These are phyloP conservation scores for Scaptomyza pallida DNA, from an alignment of 1,140 invertebrate species.

Conservation along the genomic window DNA sequence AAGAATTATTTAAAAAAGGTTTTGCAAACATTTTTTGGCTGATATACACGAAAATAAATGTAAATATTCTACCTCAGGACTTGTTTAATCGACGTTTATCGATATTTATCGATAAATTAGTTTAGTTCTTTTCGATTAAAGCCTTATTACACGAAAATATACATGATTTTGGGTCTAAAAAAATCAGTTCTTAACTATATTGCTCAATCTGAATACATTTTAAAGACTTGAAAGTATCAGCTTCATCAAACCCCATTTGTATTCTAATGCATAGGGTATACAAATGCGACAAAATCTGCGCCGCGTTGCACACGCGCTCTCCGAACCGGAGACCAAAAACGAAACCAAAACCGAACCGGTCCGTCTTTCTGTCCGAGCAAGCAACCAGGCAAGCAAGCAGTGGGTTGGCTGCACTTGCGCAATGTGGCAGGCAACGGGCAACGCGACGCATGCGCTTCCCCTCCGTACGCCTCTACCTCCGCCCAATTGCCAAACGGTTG, in stretches of 20 bases:
- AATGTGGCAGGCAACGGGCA: constrained; percentile 48
- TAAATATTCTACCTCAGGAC: too few relatives aligned
- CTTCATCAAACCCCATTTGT: background rate
- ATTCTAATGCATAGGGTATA: background rate
- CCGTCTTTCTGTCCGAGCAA: constrained; percentile 7
- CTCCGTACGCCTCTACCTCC: background rate
- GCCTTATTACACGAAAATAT: too few relatives aligned
- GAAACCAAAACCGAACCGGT: constrained; percentile 9
- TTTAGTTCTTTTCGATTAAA: too few relatives aligned
- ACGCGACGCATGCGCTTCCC: constrained; percentile 62
- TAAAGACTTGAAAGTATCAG: too few relatives aligned
- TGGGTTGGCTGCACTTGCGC: constrained; percentile 62
- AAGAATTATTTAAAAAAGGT: too few relatives aligned
- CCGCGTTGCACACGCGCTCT: constrained; percentile 55
- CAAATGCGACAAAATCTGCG: constrained; percentile 76
- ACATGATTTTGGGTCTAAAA: too few relatives aligned
- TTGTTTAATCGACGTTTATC: too few relatives aligned
- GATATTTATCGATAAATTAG: too few relatives aligned
- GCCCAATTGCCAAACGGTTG: constrained; percentile 48
- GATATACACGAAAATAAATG: too few relatives aligned
- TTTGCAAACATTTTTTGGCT: background rate
- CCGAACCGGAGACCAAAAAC: constrained; percentile 5
- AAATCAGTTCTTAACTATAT: too few relatives aligned
- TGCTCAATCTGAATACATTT: too few relatives aligned
- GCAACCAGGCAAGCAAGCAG: constrained; percentile 5